Evolutionary conservation across 2,888 invertebrate genomes (phyloP), one percentile per base, ranked within the genome.

Genomic region (Subacronicta megacephala): DNA sequence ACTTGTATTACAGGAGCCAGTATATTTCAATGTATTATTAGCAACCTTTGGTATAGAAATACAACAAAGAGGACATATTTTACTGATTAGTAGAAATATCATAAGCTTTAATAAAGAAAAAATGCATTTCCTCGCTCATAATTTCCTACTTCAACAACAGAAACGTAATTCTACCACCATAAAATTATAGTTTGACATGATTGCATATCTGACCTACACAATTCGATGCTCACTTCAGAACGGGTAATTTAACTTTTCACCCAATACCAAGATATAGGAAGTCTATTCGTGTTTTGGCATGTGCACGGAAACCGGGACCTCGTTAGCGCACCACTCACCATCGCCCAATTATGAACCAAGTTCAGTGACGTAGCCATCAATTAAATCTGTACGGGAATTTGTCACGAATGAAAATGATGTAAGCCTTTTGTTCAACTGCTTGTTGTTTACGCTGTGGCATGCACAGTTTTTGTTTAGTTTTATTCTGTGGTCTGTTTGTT

Each of bases 261-360:
- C 35, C 38, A 59, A 50, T 52, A 47, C 42, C 42, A 63, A 67
- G 53, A 66, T 56, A 63, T 67, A 41, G 52, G 69, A 62, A 77
- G 75, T 80, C 80, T 81, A 78, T 80, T 76, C 76, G 84, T 89
- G 88, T 89, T 90, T 89, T 90, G 90, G 90, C 88, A 88, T 87
- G 81, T 82, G 81, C 78, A 53, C 35, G 43, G 41, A 33, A 46
- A 36, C 46, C 72, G 72, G 77, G 77, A 75, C 78, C 89, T 92
- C 90, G 90, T 92, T 91, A 92, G 88, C 80, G 83, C 69, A 70
- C 81, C 83, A 86, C 89, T 89, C 80, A 81, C 77, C 75, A 80
- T 71, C 76, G 81, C 83, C 87, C 88, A 89, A 91, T 92, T 92
- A 90, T 86, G 78, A 80, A 85, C 83, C 86, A 83, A 88, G 81